Percentiles rank a stretch among this genome's conserved stretches.
These are phyloP conservation scores for Trissolcus japonicus DNA, from an alignment of 2,888 invertebrate species.

Conservation along the genomic window DNA sequence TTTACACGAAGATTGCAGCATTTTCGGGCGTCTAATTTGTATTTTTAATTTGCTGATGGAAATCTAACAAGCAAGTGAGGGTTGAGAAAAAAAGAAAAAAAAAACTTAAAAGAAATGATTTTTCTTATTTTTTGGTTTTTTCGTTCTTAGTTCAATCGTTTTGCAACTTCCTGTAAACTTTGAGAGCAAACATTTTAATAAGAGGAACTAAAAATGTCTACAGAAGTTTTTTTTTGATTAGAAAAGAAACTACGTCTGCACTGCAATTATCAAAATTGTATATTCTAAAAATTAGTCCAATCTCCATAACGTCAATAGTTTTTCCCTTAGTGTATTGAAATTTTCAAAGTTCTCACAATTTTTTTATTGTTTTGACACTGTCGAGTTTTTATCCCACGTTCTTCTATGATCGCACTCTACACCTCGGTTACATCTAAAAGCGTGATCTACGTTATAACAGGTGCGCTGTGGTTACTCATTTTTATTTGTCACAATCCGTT, in stretches of 20 bases:
- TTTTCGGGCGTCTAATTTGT: too few relatives aligned
- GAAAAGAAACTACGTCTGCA: not conserved
- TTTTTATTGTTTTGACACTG: not conserved
- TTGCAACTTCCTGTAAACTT: too few relatives aligned
- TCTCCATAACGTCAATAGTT: slow-evolving; percentile 1
- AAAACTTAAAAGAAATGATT: too few relatives aligned
- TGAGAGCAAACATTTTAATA: too few relatives aligned
- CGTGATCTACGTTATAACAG: slow-evolving; percentile 66
- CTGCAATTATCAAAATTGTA: slow-evolving; percentile 21
- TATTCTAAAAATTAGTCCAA: slow-evolving; percentile 30
- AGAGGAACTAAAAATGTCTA: too few relatives aligned
- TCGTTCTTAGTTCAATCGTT: not conserved
- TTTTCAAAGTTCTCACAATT: slow-evolving; percentile 13
- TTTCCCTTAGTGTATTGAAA: not conserved
- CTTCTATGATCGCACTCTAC: slow-evolving; percentile 45
- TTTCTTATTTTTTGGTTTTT: not conserved
- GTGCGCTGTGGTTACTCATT: slow-evolving; percentile 56
- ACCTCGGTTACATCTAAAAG: slow-evolving; percentile 57
- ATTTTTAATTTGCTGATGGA: too few relatives aligned
- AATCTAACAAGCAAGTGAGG: too few relatives aligned
- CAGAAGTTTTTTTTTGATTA: too few relatives aligned
- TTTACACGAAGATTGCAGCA: not conserved
- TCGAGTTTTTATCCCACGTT: slow-evolving; percentile 28
- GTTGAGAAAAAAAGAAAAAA: too few relatives aligned
- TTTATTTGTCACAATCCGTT: slow-evolving; percentile 19